These are phyloP conservation scores for Eidolon dupreanum DNA, from an alignment of 2,797 vertebrate species.

Conservation along the genomic window DNA sequence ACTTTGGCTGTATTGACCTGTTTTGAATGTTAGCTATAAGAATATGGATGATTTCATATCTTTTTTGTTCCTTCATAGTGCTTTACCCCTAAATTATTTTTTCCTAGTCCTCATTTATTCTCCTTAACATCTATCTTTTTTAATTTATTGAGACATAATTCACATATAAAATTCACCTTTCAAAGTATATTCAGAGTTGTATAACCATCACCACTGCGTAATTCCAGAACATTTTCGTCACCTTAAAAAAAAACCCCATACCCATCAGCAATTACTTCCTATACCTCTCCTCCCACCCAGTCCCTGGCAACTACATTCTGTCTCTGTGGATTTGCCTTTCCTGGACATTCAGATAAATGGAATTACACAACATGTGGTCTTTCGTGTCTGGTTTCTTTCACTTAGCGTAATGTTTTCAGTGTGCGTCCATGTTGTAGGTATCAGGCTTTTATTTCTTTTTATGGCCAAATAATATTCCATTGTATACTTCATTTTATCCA, in stretches of 20 bases:
- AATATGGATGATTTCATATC: neutral
- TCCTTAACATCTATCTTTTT: neutral
- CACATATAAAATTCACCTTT: neutral
- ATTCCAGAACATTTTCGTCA: neutral
- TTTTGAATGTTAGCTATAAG: neutral
- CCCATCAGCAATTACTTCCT: neutral
- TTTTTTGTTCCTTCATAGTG: neutral
- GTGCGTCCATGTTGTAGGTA: neutral
- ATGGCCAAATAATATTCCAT: neutral
- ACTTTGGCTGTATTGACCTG: neutral
- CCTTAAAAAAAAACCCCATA: neutral
- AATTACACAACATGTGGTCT: neutral
- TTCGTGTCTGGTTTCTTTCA: neutral
- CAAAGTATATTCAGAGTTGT: neutral
- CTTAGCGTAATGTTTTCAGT: neutral
- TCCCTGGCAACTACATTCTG: neutral
- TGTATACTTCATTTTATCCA: neutral
- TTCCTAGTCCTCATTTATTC: neutral
- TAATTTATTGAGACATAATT: neutral
- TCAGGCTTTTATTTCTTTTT: neutral
- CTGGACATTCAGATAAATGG: neutral
- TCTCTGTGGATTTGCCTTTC: neutral
- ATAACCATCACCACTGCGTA: neutral
- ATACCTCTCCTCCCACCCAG: neutral
- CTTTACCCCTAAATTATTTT: neutral